phyloP scores from a whole-genome alignment of 2,888 invertebrate genomes.

The Drosophila pegasa region DNA sequence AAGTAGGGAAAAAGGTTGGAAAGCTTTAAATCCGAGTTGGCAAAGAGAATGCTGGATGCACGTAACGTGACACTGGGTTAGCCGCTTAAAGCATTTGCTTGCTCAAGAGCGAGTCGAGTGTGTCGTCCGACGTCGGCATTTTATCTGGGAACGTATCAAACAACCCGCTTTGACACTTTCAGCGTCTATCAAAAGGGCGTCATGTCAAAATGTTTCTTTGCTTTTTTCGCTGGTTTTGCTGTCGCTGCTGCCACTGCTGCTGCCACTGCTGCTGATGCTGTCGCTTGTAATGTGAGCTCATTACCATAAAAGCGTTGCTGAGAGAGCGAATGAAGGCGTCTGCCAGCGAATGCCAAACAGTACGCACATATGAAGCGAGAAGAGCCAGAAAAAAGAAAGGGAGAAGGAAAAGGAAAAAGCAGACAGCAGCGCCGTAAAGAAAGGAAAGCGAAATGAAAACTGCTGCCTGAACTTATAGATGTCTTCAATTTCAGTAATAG shows the following conservation, averaged over 20 bases:
- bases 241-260: constrained; percentile 9
- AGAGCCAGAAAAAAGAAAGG: not conserved
- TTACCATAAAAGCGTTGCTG: constrained; percentile 77
- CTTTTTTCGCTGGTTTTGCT: constrained; percentile 24
- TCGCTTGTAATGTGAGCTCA: constrained; percentile 77
- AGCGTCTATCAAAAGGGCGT: constrained; percentile 65
- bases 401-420: not conserved
- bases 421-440: constrained; percentile 15
- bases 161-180: constrained; percentile 42
- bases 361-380: constrained; percentile 51
- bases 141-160: constrained; percentile 24
- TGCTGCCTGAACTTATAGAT: constrained; percentile 69
- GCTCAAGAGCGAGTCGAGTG: not conserved
- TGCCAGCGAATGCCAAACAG: constrained; percentile 32
- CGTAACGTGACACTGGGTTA: not conserved
- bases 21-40: constrained; percentile 1
- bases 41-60: not conserved
- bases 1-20: not conserved
- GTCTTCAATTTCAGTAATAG: constrained; percentile 80
- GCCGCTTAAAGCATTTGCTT: not conserved
- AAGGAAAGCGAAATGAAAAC: constrained; percentile 28
- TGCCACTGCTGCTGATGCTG: constrained; percentile 24
- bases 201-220: constrained; percentile 66
- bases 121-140: not conserved
- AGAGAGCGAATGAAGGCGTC: constrained; percentile 25